Percentiles rank a stretch among this genome's conserved stretches.
Evolutionary conservation across 2,113 vertebrate species (phyloP).

Genomic region (Prinia subflava): DNA sequence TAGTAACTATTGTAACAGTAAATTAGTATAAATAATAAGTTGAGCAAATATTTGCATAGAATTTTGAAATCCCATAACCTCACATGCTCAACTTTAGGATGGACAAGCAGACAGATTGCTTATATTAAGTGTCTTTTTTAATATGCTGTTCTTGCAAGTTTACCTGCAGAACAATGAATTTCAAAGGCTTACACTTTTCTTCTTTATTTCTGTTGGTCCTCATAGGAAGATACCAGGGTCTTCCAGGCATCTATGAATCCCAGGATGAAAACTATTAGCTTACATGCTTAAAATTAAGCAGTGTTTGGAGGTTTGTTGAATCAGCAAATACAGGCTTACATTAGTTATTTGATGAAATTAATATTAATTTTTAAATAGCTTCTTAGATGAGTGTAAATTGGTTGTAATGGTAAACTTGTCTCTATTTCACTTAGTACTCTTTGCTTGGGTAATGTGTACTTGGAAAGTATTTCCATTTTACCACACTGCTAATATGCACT

Average conservation of each 20-base stretch:
- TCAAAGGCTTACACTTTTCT: neutral
- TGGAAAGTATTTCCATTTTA: constrained; percentile 58
- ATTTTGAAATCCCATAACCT: neutral
- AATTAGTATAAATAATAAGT: neutral
- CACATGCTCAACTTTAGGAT: neutral
- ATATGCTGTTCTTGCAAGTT: neutral
- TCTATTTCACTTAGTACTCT: constrained; percentile 1
- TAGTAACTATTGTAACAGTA: neutral
- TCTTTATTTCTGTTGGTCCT: neutral
- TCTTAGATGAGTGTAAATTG: constrained; percentile 15
- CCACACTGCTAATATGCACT: constrained; percentile 3
- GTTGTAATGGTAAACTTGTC: neutral
- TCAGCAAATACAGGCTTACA: neutral
- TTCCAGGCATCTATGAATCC: neutral
- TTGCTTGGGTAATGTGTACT: constrained; percentile 30
- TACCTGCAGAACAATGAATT: neutral
- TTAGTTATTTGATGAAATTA: constrained; percentile 2
- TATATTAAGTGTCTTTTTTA: neutral
- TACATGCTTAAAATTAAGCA: neutral
- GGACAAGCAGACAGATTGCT: neutral
- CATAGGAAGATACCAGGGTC: neutral
- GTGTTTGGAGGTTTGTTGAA: neutral
- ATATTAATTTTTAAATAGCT: constrained; percentile 4
- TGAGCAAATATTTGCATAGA: neutral
- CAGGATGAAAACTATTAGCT: neutral